These are phyloP conservation scores for Uropsilus gracilis DNA, from an alignment of 2,113 vertebrate species.

Conservation along the genomic window DNA sequence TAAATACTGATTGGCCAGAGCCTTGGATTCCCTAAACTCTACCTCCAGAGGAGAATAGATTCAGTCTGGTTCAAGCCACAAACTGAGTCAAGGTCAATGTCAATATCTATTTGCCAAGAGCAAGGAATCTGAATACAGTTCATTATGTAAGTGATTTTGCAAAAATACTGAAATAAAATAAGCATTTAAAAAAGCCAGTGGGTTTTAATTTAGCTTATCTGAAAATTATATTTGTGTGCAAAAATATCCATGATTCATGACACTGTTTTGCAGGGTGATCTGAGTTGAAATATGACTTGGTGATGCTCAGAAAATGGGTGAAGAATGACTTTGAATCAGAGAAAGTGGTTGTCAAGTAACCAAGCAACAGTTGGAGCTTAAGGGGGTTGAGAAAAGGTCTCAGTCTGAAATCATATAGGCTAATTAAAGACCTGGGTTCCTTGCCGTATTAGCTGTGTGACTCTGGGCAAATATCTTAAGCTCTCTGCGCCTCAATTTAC, in stretches of 20 bases:
- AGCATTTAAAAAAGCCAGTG: neutral
- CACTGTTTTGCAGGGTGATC: neutral
- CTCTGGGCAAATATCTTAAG: neutral
- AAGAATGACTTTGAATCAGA: constrained; percentile 42
- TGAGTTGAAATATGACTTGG: neutral
- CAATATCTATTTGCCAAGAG: neutral
- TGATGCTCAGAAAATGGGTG: neutral
- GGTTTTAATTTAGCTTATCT: neutral
- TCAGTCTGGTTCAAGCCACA: neutral
- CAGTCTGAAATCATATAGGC: fast-evolving
- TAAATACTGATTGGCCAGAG: neutral
- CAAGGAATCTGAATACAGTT: neutral
- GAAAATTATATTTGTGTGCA: neutral
- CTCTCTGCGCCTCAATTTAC: neutral
- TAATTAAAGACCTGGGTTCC: neutral
- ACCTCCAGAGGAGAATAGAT: neutral
- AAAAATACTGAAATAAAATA: too few relatives aligned
- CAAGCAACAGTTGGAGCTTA: neutral
- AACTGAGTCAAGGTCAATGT: neutral
- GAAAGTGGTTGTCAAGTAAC: neutral
- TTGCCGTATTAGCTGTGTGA: neutral
- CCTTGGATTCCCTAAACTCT: neutral
- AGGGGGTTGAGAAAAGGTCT: neutral
- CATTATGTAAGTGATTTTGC: neutral
- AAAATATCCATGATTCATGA: neutral